Percentiles rank a stretch among this genome's conserved stretches.
phyloP scores from a whole-genome alignment of 2,888 invertebrate genomes.

The Argyresthia albistria region DNA sequence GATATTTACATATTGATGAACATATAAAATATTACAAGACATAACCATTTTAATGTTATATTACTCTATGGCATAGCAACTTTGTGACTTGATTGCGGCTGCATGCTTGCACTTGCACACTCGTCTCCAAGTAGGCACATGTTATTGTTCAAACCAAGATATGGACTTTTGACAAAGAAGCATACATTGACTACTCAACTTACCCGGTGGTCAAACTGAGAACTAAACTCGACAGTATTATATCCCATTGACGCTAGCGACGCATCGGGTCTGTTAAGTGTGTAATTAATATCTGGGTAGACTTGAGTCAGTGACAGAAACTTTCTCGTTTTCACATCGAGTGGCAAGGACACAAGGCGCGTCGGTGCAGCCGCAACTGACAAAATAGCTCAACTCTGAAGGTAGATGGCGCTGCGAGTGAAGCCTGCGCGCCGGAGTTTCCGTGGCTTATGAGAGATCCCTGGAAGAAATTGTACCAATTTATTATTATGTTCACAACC shows the following conservation, averaged over 20 bases:
- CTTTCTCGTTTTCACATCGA: too few species aligned
- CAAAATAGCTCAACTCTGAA: slow-evolving; percentile 4
- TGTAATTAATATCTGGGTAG: too few species aligned
- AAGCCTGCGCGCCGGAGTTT: not conserved
- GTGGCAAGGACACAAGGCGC: too few species aligned
- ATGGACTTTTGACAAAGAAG: too few species aligned
- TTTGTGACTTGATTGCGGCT: slow-evolving; percentile 58
- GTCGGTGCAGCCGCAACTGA: slow-evolving; percentile 3
- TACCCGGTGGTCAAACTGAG: too few species aligned
- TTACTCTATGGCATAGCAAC: slow-evolving; percentile 62
- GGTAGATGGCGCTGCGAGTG: slow-evolving; percentile 4
- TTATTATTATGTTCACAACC: too few species aligned
- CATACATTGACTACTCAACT: too few species aligned
- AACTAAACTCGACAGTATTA: too few species aligned
- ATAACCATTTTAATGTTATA: slow-evolving; percentile 49
- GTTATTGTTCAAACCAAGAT: too few species aligned
- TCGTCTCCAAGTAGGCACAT: not conserved
- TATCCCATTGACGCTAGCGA: too few species aligned
- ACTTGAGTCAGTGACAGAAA: too few species aligned
- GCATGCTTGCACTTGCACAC: slow-evolving; percentile 18
- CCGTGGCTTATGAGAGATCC: slow-evolving; percentile 7
- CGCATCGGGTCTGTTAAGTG: too few species aligned
- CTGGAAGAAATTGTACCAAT: not conserved
- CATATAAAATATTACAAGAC: slow-evolving; percentile 47
- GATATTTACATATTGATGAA: slow-evolving; percentile 58